Evolutionary conservation across 53 echinoderm and acorn worm species (phyloP).

Genomic region (Zoroaster sp.): DNA sequence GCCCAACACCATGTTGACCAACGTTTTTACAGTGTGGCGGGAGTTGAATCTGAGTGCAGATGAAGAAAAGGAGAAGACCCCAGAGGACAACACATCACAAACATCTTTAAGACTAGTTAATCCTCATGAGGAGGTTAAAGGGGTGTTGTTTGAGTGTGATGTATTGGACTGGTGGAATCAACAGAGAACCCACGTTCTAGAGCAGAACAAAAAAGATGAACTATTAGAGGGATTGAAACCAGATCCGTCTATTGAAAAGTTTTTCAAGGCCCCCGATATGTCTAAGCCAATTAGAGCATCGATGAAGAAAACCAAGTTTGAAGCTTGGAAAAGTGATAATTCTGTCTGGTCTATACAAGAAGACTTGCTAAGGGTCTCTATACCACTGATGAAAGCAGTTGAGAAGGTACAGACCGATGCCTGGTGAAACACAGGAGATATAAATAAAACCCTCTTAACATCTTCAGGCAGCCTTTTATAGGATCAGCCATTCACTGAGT

Average conservation of each 20-base stretch:
- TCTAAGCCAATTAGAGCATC: constrained; percentile 23
- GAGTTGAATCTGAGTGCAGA: not conserved
- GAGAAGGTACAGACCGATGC: not conserved
- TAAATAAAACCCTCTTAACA: not conserved
- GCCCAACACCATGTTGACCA: too few species aligned
- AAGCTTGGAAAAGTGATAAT: constrained; percentile 50
- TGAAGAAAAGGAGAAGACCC: not conserved
- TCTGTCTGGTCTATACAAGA: constrained; percentile 52
- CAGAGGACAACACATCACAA: not conserved
- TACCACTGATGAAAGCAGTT: constrained; percentile 35
- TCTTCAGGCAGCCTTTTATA: constrained; percentile 32
- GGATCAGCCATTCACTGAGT: constrained; percentile 40
- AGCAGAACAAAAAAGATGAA: constrained; percentile 39
- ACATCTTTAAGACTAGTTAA: not conserved
- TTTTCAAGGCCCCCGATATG: constrained; percentile 42
- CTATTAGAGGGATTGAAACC: constrained; percentile 30
- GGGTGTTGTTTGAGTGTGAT: not conserved
- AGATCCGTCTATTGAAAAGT: constrained; percentile 36
- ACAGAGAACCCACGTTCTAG: constrained; percentile 7
- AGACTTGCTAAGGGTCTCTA: not conserved
- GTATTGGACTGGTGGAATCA: constrained; percentile 37
- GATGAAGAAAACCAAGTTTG: constrained; percentile 40
- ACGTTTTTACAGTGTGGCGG: not conserved
- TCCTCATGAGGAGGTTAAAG: not conserved
- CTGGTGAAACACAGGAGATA: not conserved